These are phyloP conservation scores for Porites evermanni DNA, from an alignment of 92 coral and sea anemone genomes.

Conservation along the genomic window DNA sequence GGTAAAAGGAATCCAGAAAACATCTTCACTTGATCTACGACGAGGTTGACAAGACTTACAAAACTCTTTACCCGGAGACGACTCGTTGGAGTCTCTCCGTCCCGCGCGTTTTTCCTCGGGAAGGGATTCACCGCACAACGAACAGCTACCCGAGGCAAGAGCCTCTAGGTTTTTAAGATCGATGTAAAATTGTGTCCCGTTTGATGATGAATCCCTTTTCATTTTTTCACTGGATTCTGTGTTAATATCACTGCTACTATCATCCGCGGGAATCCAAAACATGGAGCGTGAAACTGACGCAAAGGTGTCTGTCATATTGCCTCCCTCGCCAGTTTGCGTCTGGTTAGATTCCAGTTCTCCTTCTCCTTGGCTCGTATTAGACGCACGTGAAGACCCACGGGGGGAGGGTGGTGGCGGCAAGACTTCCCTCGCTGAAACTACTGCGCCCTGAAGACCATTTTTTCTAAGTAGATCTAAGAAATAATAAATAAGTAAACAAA, in stretches of 20 bases:
- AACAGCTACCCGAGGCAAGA: slow-evolving; percentile 40
- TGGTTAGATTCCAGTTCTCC: background rate
- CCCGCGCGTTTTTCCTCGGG: slow-evolving; percentile 25
- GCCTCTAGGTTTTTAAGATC: slow-evolving; percentile 38
- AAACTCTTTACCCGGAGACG: slow-evolving; percentile 7
- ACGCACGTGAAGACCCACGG: slow-evolving; percentile 18
- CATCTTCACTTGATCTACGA: slow-evolving; percentile 29
- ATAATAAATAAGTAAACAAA: background rate
- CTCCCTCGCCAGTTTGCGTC: background rate
- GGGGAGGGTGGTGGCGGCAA: slow-evolving; percentile 48
- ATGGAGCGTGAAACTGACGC: slow-evolving; percentile 40
- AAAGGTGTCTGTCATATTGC: slow-evolving; percentile 54
- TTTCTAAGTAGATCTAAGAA: slow-evolving; percentile 29
- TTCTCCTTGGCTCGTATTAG: slow-evolving; percentile 15
- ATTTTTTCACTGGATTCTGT: background rate
- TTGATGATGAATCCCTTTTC: slow-evolving; percentile 22
- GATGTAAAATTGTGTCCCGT: slow-evolving; percentile 41
- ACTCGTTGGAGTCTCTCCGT: background rate
- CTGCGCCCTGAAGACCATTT: background rate
- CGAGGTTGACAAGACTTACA: slow-evolving; percentile 40
- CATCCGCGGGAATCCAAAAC: slow-evolving; percentile 74
- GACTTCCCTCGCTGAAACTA: background rate
- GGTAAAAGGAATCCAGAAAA: slow-evolving; percentile 51
- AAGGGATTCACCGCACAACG: slow-evolving; percentile 31
- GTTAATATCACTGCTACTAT: background rate